Evolutionary conservation across 2,113 vertebrate species (phyloP).

Genomic region (Amia ocellicauda): DNA sequence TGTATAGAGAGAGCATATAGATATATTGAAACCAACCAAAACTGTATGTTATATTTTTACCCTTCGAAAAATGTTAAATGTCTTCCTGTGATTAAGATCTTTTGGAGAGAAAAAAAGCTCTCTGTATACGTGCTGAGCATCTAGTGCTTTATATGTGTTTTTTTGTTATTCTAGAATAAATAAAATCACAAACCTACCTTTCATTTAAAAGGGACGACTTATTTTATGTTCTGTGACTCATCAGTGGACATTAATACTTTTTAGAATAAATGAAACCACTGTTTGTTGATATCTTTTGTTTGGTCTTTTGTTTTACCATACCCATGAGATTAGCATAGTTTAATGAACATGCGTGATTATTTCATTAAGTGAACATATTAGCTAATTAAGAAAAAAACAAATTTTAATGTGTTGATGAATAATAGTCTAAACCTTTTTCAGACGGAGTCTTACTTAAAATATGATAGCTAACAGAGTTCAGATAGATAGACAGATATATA

Average conservation of each 20-base stretch:
- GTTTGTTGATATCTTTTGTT: slow-evolving; percentile 50
- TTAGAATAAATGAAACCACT: slow-evolving; percentile 55
- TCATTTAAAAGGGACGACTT: background rate
- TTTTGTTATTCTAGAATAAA: slow-evolving; percentile 13
- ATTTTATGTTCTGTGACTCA: background rate
- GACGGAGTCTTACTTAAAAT: too few species aligned
- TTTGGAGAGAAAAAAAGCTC: too few species aligned
- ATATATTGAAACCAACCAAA: too few species aligned
- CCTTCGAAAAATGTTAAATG: slow-evolving; percentile 12
- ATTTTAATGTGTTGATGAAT: too few species aligned
- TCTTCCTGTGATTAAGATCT: slow-evolving; percentile 20
- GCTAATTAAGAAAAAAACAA: too few species aligned
- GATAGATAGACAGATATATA: too few species aligned
- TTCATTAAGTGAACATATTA: too few species aligned
- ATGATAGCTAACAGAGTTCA: too few species aligned
- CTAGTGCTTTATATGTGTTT: slow-evolving; percentile 33
- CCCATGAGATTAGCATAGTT: slow-evolving; percentile 51
- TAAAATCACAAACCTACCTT: slow-evolving; percentile 7
- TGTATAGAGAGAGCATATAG: too few species aligned
- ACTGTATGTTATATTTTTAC: slow-evolving; percentile 15
- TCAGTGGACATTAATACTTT: slow-evolving; percentile 32
- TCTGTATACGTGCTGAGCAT: slow-evolving; percentile 4
- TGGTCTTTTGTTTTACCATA: slow-evolving; percentile 43
- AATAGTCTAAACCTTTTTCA: too few species aligned
- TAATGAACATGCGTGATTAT: too few species aligned